These are phyloP conservation scores for Drosophila borborema DNA, from an alignment of 2,888 invertebrate genomes.

Conservation along the genomic window DNA sequence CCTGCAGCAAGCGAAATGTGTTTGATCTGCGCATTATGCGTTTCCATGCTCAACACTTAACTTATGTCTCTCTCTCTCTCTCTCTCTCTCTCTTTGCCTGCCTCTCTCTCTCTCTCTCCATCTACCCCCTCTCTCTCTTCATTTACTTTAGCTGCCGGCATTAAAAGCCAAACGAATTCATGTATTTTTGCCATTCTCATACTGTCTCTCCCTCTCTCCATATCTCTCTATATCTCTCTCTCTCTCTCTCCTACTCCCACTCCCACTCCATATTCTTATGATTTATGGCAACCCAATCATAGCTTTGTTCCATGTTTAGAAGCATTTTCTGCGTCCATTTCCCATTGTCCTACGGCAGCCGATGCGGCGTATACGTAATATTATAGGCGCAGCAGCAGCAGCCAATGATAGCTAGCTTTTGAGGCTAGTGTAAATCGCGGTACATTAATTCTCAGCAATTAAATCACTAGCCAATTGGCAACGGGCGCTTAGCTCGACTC, in stretches of 20 bases:
- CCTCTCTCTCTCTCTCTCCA: background rate
- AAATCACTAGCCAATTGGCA: background rate
- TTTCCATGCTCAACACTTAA: conserved; percentile 38
- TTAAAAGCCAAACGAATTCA: conserved; percentile 50
- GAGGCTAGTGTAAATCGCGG: conserved; percentile 2
- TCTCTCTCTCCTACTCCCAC: too few species aligned
- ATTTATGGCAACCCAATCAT: conserved; percentile 28
- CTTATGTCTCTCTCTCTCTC: conserved; percentile 8
- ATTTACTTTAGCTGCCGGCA: conserved; percentile 29
- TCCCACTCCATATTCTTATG: conserved; percentile 7
- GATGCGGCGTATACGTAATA: conserved; percentile 30
- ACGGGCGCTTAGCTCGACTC: background rate
- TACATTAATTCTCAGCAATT: conserved; percentile 9
- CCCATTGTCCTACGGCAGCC: background rate
- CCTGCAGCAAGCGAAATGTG: conserved; percentile 52
- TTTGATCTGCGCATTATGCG: conserved; percentile 63
- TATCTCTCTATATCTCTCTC: conserved; percentile 1
- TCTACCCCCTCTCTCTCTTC: background rate
- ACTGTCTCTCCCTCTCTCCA: background rate
- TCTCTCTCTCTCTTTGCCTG: background rate
- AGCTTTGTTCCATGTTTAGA: conserved; percentile 12
- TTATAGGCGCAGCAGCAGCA: background rate
- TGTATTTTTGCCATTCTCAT: conserved; percentile 38
- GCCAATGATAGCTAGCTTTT: background rate
- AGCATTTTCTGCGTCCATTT: conserved; percentile 18